Evolutionary conservation across 1,140 invertebrate genomes (phyloP).

Genomic region (Listronotus bonariensis): DNA sequence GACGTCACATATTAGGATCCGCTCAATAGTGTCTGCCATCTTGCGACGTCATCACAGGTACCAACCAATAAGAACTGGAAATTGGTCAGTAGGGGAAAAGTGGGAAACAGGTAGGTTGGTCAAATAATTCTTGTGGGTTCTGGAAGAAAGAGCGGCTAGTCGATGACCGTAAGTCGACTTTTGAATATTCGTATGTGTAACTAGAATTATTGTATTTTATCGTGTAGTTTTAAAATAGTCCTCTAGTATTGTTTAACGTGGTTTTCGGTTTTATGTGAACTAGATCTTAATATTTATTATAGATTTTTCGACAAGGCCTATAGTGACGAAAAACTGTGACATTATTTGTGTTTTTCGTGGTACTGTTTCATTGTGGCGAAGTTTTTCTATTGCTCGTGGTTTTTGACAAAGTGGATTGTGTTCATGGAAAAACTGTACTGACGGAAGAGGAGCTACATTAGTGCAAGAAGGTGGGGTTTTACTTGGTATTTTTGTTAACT

Average conservation of each 20-base stretch:
- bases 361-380: too few species aligned
- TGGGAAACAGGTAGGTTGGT: constrained; percentile 18
- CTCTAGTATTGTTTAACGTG: background rate
- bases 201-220: constrained; percentile 6
- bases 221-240: background rate
- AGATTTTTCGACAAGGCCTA: too few species aligned
- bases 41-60: constrained; percentile 26
- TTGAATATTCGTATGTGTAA: constrained; percentile 15
- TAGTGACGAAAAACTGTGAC: too few species aligned
- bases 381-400: too few species aligned
- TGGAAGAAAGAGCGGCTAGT: constrained; percentile 26
- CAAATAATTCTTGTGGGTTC: constrained; percentile 7
- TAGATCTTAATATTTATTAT: background rate
- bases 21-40: constrained; percentile 31
- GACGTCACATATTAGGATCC: background rate
- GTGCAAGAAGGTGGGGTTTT: too few species aligned
- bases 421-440: too few species aligned
- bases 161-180: constrained; percentile 26
- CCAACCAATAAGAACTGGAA: constrained; percentile 10
- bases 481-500: too few species aligned
- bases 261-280: background rate
- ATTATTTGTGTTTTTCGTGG: too few species aligned
- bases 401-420: too few species aligned
- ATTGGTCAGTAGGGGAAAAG: background rate
- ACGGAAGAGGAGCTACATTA: too few species aligned